Evolutionary conservation across 2,113 vertebrate genomes (phyloP), one percentile per base, ranked within the genome.

Genomic region (Oncorhynchus kisutch): DNA sequence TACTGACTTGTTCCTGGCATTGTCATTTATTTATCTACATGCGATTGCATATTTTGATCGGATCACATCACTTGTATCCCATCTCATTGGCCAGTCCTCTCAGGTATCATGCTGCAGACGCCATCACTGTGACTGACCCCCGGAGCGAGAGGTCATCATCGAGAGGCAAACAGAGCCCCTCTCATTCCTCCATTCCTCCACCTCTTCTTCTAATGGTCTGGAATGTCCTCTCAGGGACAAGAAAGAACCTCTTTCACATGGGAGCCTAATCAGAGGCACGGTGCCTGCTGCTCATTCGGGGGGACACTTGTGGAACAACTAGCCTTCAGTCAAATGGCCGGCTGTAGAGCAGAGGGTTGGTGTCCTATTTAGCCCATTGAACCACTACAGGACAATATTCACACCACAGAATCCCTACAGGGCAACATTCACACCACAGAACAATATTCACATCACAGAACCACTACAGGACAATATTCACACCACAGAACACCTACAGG

Each of bases 191-290:
- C 16, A 1, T 14, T 14, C 51, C 51, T 16, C 51, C 51, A 5
- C 18, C 51, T 4, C 12, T 54, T 18, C 16, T 54, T 18, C 59
- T 92, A 91, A 92, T 91, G 86, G 78, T 85, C 72, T 62, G 90
- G 92, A 93, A 94, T 94, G 91, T 93, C 87, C 88, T 85, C 60
- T 71, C 74, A 84, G 87, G 90, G 85, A 91, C 82, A 81, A 92
- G 88, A 92, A 92, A 92, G 90, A 86, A 20, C 70, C 75, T 77
- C 90, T 92, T 93, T 94, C 91, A 93, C 86, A 91, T 86, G 85
- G 77, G 77, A 4, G 22, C 5, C 71, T 94, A 94, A 94, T 94
- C 87, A 89, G 87, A 92, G 90, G 92, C 92, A 92, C 92, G 90
- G 90, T 91, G 65, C 76, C 73, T 71, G 69, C 79, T 73, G 82